phyloP scores from a whole-genome alignment of 1,140 invertebrate species.

The Drosophila sp. region DNA sequence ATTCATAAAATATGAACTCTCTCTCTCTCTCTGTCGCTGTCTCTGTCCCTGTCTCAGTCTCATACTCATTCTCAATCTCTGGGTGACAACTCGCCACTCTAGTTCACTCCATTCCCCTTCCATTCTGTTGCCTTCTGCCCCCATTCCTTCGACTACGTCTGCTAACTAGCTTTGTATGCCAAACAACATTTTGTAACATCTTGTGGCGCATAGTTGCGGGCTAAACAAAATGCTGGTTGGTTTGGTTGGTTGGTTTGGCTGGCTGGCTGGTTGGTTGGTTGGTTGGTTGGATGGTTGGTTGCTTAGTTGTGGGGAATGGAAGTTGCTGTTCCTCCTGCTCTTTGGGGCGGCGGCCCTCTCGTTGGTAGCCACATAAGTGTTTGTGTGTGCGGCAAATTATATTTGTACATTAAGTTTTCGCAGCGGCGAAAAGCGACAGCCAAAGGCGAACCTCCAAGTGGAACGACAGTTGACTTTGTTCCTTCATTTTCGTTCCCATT shows the following conservation, averaged over 20 bases:
- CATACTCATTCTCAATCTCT: slow-evolving; percentile 23
- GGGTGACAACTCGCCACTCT: slow-evolving; percentile 59
- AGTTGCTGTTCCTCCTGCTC: neutral
- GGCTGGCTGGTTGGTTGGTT: slow-evolving; percentile 35
- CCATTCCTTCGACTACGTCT: neutral
- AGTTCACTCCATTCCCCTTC: neutral
- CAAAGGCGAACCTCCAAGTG: slow-evolving; percentile 48
- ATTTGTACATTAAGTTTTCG: slow-evolving; percentile 80
- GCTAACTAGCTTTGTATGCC: slow-evolving; percentile 69
- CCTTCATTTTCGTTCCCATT: neutral
- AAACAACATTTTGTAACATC: slow-evolving; percentile 56
- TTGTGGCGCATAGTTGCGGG: slow-evolving; percentile 60
- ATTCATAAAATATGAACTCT: slow-evolving; percentile 78
- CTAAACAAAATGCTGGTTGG: slow-evolving; percentile 57
- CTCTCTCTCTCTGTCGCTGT: slow-evolving; percentile 19
- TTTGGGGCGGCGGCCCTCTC: slow-evolving; percentile 10
- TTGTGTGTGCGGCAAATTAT: slow-evolving; percentile 80
- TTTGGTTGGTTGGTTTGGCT: neutral
- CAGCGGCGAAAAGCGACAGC: slow-evolving; percentile 43
- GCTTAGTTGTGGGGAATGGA: neutral
- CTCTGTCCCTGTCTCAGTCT: neutral
- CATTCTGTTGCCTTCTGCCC: slow-evolving; percentile 16
- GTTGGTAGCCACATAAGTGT: slow-evolving; percentile 74
- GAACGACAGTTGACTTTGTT: slow-evolving; percentile 75
- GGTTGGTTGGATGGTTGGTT: slow-evolving; percentile 1